A percentile compares a stretch with the other conserved stretches of the same genome.
Conservation (phyloP, 92 coral and sea anemone species). For the Porites divaricata region DNA sequence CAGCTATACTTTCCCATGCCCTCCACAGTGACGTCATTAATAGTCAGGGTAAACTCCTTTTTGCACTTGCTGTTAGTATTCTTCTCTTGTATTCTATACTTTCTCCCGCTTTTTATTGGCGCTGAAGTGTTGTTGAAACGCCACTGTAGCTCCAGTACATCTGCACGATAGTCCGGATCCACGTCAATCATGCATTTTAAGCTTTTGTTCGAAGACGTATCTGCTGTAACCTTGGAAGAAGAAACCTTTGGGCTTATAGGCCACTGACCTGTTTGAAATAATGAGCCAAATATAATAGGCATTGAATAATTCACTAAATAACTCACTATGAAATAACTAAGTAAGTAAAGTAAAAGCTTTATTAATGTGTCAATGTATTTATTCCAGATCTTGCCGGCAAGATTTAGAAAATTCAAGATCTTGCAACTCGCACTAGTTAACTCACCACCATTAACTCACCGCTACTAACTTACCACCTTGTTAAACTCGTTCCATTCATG, state of each 20-base stretch:
- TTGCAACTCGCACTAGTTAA: too few relatives aligned
- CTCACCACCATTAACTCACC: too few relatives aligned
- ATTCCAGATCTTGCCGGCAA: too few relatives aligned
- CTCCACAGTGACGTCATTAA: not conserved
- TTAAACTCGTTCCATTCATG: too few relatives aligned
- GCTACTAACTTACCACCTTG: too few relatives aligned
- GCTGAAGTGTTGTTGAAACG: not conserved
- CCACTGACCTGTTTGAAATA: slow-evolving; percentile 2
- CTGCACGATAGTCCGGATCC: not conserved
- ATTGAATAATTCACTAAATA: not conserved
- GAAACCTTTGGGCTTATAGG: not conserved
- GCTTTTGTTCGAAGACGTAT: not conserved
- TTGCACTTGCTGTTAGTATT: not conserved
- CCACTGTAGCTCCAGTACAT: not conserved
- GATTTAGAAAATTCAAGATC: too few relatives aligned
- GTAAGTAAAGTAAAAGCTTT: too few relatives aligned
- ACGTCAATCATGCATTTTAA: not conserved
- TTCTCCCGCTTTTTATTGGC: not conserved
- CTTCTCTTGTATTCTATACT: not conserved
- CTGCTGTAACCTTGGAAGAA: not conserved
- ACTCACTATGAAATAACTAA: not conserved
- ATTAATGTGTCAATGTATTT: too few relatives aligned
- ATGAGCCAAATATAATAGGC: not conserved
- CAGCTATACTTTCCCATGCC: slow-evolving; percentile 10
- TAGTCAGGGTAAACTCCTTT: not conserved